These are phyloP conservation scores for Cataglyphis altisquamis DNA, from an alignment of 2,888 invertebrate species.

Conservation along the genomic window DNA sequence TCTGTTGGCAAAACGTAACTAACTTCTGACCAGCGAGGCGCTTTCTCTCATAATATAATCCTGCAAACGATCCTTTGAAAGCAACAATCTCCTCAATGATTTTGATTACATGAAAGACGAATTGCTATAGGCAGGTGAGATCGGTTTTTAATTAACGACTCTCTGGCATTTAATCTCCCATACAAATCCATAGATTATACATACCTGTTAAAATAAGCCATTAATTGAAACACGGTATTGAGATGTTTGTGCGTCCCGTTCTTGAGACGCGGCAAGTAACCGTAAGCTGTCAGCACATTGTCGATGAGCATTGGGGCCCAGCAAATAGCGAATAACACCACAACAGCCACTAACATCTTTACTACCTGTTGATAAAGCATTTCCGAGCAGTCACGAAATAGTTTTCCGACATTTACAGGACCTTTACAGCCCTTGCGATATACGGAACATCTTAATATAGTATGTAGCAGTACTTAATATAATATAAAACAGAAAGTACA, in stretches of 20 bases:
- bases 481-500: neutral
- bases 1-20: neutral
- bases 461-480: neutral
- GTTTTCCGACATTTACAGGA: constrained; percentile 1
- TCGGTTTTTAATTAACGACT: constrained; percentile 33
- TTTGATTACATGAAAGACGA: constrained; percentile 13
- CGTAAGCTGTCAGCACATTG: constrained; percentile 89
- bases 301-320: constrained; percentile 90
- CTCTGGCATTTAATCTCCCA: constrained; percentile 6
- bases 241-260: constrained; percentile 88
- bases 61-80: neutral
- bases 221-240: constrained; percentile 88
- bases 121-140: neutral
- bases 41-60: constrained; percentile 13
- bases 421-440: neutral
- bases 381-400: neutral
- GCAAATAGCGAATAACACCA: constrained; percentile 90
- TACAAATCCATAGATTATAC: neutral
- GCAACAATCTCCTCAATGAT: constrained; percentile 23
- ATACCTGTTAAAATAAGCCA: constrained; percentile 91
- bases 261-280: constrained; percentile 87
- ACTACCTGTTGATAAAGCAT: constrained; percentile 87
- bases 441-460: neutral
- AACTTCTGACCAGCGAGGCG: neutral
- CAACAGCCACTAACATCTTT: constrained; percentile 91